Conservation (phyloP, 2,797 vertebrate species). For the Protosalanx chinensis region DNA sequence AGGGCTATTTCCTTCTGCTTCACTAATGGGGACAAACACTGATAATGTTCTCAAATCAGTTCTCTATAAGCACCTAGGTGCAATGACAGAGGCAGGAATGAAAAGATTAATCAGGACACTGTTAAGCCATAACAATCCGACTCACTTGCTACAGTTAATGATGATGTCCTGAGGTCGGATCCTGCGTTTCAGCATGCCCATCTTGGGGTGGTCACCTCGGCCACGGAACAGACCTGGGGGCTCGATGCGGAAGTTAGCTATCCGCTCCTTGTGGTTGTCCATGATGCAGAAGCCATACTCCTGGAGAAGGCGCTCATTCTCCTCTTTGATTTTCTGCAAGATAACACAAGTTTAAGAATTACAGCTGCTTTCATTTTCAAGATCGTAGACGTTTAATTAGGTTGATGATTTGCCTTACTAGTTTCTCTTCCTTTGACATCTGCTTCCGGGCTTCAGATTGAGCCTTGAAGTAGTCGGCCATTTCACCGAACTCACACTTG, state of each 20-base stretch:
- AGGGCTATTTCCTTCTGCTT: background rate
- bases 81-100: background rate
- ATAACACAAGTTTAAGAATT: background rate
- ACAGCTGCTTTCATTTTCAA: background rate
- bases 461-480: slow-evolving; percentile 93
- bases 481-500: slow-evolving; percentile 92
- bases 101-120: background rate
- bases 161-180: slow-evolving; percentile 93
- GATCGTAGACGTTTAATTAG: background rate
- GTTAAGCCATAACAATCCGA: background rate
- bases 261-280: slow-evolving; percentile 97
- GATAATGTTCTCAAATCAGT: background rate
- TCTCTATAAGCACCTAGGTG: no score
- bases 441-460: slow-evolving; percentile 93
- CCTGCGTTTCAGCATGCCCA: slow-evolving; percentile 96
- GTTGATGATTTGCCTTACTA: slow-evolving; percentile 66
- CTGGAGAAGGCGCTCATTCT: slow-evolving; percentile 89
- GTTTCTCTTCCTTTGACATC: slow-evolving; percentile 94
- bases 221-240: slow-evolving; percentile 95
- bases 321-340: slow-evolving; percentile 90
- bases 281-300: slow-evolving; percentile 95
- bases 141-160: slow-evolving; percentile 98
- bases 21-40: background rate
- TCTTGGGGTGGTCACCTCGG: slow-evolving; percentile 96
- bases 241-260: slow-evolving; percentile 98